Evolutionary conservation across 2,888 invertebrate genomes (phyloP).

Genomic region (Hemicrepidius hirtus): DNA sequence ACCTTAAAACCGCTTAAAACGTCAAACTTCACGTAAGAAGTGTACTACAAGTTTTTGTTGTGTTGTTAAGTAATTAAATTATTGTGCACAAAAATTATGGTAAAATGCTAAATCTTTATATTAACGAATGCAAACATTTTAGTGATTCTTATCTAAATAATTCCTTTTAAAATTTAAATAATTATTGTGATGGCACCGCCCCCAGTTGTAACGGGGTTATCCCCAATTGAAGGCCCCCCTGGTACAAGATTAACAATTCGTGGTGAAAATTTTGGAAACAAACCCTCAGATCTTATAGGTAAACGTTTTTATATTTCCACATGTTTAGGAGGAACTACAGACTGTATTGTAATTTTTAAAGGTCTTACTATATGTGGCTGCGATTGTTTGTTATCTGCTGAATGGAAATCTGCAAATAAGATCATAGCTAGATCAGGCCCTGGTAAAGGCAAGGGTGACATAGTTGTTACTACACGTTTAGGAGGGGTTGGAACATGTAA

Average conservation of each 20-base stretch:
- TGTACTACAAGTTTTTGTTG: conserved; percentile 10
- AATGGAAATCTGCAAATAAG: conserved; percentile 98
- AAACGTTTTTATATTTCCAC: conserved; percentile 58
- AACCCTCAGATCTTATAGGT: conserved; percentile 91
- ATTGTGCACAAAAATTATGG: neutral
- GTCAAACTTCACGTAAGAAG: conserved; percentile 18
- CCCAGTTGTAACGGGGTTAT: conserved; percentile 96
- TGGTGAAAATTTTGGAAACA: conserved; percentile 95
- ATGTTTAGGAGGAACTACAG: conserved; percentile 11
- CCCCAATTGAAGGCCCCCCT: conserved; percentile 98
- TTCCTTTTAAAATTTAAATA: conserved; percentile 31
- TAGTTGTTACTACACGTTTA: conserved; percentile 89
- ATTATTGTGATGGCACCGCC: conserved; percentile 78
- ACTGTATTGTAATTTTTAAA: conserved; percentile 66
- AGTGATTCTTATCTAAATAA: conserved; percentile 20
- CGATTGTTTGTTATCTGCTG: conserved; percentile 95
- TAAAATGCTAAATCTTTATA: conserved; percentile 3
- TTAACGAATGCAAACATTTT: conserved; percentile 21
- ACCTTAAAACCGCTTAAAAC: conserved; percentile 38
- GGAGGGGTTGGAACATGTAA: conserved; percentile 93
- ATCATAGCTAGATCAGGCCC: conserved; percentile 96
- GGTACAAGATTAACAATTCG: conserved; percentile 96
- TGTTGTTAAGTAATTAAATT: conserved; percentile 3
- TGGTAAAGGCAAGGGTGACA: conserved; percentile 93
- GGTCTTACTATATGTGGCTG: conserved; percentile 96